Base-by-base conservation (phyloP, 1,140 invertebrate species). In the Trichonephila inaurata region DNA sequence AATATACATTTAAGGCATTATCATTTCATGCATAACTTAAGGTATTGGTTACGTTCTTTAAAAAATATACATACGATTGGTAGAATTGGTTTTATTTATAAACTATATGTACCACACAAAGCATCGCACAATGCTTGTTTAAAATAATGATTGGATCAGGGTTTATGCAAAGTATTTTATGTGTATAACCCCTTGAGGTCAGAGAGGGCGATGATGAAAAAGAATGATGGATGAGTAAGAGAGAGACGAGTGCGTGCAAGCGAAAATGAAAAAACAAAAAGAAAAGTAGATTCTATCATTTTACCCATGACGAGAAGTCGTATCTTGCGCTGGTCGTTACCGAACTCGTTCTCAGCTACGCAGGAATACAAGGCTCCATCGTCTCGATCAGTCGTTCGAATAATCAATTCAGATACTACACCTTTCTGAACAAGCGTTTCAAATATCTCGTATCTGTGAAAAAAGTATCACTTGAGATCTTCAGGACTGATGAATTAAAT, bases 311-410 rank as follows among this genome's bases (percentile, higher is more conserved):
- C 97, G 95, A 99, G 98, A 96, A 99, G 97, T 95, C 98, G 98
- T 95, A 99, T 98, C 95, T 98, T 98, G 28, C 98, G 98, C 95
- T 99, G 98, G 95, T 99, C 98, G 94, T 98, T 98, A 24, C 98
- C 98, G 95, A 99, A 98, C 51, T 98, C 97, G 96, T 99, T 99
- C 16, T 98, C 98, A 0, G 98, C 98, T 8, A 98, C 97, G 95
- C 99, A 99, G 51, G 98, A 98, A 95, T 99, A 99, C 2, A 99
- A 96, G 18, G 98, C 98, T 2, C 98, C 98, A 95, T 99, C 99
- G 72, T 97, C 97, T 95, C 98, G 96, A 96, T 98, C 98, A 62
- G 98, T 98, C 95, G 98, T 96, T 95, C 98, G 98, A 94, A 99
- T 98, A 95, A 98, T 98, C 77, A 99, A 96, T 95, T 98, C 98